These are phyloP conservation scores for Drosophila willistoni DNA, from an alignment of 1,140 invertebrate species.

Conservation along the genomic window DNA sequence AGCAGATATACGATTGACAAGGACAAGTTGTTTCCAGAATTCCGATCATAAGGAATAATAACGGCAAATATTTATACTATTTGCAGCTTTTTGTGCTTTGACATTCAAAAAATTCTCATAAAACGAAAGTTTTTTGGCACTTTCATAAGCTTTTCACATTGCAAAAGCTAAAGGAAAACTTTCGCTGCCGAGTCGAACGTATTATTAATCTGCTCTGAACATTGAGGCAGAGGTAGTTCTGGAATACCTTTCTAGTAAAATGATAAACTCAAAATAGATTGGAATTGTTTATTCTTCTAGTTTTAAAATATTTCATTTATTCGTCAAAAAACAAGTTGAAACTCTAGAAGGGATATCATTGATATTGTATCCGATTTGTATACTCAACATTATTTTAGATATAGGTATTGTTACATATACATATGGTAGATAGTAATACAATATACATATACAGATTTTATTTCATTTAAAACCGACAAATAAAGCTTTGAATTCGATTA, in stretches of 20 bases:
- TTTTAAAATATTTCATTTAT: constrained; percentile 50
- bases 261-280: too few species aligned
- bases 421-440: constrained; percentile 35
- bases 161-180: background rate
- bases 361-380: constrained; percentile 32
- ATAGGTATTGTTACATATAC: constrained; percentile 26
- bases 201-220: too few species aligned
- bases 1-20: background rate
- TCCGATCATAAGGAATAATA: background rate
- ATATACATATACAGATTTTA: constrained; percentile 6
- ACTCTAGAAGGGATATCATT: constrained; percentile 42
- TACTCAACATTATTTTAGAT: constrained; percentile 18
- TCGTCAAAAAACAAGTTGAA: constrained; percentile 47
- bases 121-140: background rate
- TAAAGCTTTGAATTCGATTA: constrained; percentile 46
- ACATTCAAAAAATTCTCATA: background rate
- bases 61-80: background rate
- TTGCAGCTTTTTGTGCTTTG: background rate
- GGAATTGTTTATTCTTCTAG: background rate
- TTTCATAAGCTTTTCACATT: background rate
- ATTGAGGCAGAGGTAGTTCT: too few species aligned
- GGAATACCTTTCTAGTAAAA: too few species aligned
- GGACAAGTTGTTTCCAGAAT: background rate
- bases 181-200: background rate
- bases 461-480: constrained; percentile 45